Evolutionary conservation across 1,140 invertebrate genomes (phyloP).

Genomic region (Zaprionus gabonicus): DNA sequence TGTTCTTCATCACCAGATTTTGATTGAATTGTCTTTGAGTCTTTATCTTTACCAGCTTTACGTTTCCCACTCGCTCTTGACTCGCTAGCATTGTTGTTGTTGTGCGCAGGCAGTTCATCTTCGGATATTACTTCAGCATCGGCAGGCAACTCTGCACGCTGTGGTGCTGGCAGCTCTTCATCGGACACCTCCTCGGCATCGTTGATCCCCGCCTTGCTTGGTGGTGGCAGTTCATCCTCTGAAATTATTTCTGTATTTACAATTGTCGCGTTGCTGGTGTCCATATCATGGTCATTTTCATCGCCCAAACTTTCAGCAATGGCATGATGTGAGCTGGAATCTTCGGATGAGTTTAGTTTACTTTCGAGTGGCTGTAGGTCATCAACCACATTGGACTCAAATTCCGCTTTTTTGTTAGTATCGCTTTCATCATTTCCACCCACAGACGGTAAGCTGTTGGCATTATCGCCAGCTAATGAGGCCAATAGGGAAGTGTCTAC

Average conservation of each 20-base stretch:
- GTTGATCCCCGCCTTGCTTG: slow-evolving; percentile 79
- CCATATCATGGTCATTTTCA: slow-evolving; percentile 50
- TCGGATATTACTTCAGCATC: slow-evolving; percentile 93
- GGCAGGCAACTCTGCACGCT: slow-evolving; percentile 90
- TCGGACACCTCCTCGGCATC: slow-evolving; percentile 89
- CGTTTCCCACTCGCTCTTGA: slow-evolving; percentile 85
- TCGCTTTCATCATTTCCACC: slow-evolving; percentile 78
- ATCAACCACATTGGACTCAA: slow-evolving; percentile 58
- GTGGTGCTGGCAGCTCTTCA: slow-evolving; percentile 90
- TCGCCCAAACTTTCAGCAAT: slow-evolving; percentile 66
- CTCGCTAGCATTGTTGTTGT: slow-evolving; percentile 83
- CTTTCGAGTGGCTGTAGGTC: slow-evolving; percentile 32
- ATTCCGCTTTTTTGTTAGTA: slow-evolving; percentile 63
- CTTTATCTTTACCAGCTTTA: slow-evolving; percentile 57
- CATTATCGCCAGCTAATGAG: slow-evolving; percentile 82
- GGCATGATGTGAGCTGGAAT: slow-evolving; percentile 63
- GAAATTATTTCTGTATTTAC: slow-evolving; percentile 89
- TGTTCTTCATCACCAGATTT: slow-evolving; percentile 24
- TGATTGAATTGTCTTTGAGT: background rate
- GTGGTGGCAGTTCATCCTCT: slow-evolving; percentile 87
- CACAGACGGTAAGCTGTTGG: slow-evolving; percentile 84
- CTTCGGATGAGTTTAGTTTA: slow-evolving; percentile 70
- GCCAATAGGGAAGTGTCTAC: slow-evolving; percentile 79
- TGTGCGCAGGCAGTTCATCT: slow-evolving; percentile 89
- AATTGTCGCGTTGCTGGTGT: slow-evolving; percentile 82